Conservation (phyloP, 2,113 vertebrate genomes). For the Hymenochirus boettgeri region DNA sequence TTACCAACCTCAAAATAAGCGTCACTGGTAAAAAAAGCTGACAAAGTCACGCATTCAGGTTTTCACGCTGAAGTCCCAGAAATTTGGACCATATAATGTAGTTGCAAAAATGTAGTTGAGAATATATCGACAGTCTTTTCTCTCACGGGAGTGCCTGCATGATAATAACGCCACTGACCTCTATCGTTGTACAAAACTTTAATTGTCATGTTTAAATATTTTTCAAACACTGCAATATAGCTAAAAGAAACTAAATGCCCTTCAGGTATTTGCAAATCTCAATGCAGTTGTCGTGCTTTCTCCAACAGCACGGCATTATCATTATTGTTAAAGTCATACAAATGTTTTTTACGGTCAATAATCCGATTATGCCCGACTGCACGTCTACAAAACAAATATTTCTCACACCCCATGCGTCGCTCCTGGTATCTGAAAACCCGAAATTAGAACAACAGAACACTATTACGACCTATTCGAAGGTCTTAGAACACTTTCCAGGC, state of each 20-base stretch:
- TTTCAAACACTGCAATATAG: neutral
- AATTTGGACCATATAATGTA: neutral
- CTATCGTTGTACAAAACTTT: too few relatives aligned
- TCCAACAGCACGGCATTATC: too few relatives aligned
- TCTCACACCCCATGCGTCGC: too few relatives aligned
- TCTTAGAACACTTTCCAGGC: too few relatives aligned
- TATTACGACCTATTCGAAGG: too few relatives aligned
- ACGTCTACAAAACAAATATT: too few relatives aligned
- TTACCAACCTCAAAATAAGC: neutral
- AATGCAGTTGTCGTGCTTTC: too few relatives aligned
- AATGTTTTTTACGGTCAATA: too few relatives aligned
- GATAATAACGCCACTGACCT: neutral
- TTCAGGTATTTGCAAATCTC: neutral
- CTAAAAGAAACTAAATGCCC: neutral
- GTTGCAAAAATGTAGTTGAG: neutral
- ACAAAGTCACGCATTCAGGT: neutral
- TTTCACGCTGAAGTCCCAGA: neutral
- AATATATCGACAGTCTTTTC: slow-evolving; percentile 1
- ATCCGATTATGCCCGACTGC: too few relatives aligned
- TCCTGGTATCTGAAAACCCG: too few relatives aligned
- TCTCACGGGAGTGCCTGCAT: neutral
- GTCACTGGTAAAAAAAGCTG: neutral
- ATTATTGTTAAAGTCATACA: too few relatives aligned
- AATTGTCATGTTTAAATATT: neutral
- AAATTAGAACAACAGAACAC: too few relatives aligned